Evolutionary conservation across 2,113 vertebrate genomes (phyloP).

Genomic region (Notiomystis cincta): DNA sequence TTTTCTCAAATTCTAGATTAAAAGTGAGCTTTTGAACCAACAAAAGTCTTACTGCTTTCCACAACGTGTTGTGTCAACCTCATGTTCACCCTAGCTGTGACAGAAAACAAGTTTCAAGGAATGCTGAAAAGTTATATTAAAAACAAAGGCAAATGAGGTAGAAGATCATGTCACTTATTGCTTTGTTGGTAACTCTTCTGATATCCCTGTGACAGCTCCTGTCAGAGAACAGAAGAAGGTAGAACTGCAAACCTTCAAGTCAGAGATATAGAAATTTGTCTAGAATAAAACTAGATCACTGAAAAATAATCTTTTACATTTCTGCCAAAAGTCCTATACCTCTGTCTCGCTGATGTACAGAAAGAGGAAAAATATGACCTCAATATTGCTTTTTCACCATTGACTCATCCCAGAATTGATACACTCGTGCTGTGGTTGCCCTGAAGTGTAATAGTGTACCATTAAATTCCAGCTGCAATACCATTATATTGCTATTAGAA

Average conservation of each 20-base stretch:
- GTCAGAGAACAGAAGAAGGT: not conserved
- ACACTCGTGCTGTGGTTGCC: conserved; percentile 43
- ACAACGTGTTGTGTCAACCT: accelerated
- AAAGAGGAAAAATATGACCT: conserved; percentile 61
- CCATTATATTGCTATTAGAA: conserved; percentile 64
- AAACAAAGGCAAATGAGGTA: not conserved
- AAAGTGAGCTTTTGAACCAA: not conserved
- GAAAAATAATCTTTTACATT: conserved; percentile 38
- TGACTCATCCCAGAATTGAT: conserved; percentile 62
- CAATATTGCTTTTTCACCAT: conserved; percentile 59
- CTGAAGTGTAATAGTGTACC: conserved; percentile 49
- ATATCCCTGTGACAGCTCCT: not conserved
- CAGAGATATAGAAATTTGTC: not conserved
- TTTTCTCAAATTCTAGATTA: not conserved
- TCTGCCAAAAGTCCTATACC: conserved; percentile 22
- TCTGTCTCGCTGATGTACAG: conserved; percentile 16
- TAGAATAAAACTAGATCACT: conserved; percentile 21
- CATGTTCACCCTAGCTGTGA: not conserved
- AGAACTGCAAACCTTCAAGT: not conserved
- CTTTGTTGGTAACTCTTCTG: not conserved
- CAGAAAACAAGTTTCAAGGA: not conserved
- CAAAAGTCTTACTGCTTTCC: not conserved
- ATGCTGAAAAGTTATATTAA: not conserved
- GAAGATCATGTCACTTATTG: not conserved
- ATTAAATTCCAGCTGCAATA: conserved; percentile 61